Percentiles rank a stretch among this genome's conserved stretches.
These are phyloP conservation scores for Pomacea maculata DNA, from an alignment of 1,140 invertebrate species.

Conservation along the genomic window DNA sequence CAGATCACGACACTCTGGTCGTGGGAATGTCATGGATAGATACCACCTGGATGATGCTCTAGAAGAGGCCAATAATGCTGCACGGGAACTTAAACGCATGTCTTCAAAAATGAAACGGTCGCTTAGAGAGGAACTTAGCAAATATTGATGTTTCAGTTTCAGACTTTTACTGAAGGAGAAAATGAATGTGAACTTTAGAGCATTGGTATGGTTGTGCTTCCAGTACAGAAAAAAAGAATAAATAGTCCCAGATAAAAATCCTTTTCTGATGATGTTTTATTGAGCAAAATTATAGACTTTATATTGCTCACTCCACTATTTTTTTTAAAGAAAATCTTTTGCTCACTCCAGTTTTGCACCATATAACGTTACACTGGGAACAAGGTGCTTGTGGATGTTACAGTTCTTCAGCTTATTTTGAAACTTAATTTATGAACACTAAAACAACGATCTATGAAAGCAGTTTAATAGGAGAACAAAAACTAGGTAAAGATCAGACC, in stretches of 20 bases:
- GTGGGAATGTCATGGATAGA: conserved; percentile 26
- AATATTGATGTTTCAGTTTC: conserved; percentile 5
- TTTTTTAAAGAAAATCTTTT: too few relatives aligned
- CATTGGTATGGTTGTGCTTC: neutral
- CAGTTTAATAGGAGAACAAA: too few relatives aligned
- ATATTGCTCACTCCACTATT: too few relatives aligned
- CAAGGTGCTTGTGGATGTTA: too few relatives aligned
- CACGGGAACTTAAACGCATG: conserved; percentile 51
- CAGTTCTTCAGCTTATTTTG: too few relatives aligned
- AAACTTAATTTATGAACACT: too few relatives aligned
- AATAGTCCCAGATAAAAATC: neutral
- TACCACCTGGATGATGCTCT: conserved; percentile 49
- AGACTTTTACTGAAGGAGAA: neutral
- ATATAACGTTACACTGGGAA: too few relatives aligned
- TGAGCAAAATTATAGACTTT: too few relatives aligned
- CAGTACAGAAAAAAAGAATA: neutral
- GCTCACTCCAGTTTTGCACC: too few relatives aligned
- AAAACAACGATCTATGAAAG: too few relatives aligned
- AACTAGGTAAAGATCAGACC: too few relatives aligned
- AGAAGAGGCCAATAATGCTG: conserved; percentile 43
- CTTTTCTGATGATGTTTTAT: too few relatives aligned
- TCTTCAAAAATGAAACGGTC: conserved; percentile 57
- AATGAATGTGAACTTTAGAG: neutral
- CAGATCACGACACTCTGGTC: neutral
- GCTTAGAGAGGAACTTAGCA: conserved; percentile 47